Conservation (phyloP, 37 sponge, comb jelly and placozoan species). For the Diacarnus erythraeanus region DNA sequence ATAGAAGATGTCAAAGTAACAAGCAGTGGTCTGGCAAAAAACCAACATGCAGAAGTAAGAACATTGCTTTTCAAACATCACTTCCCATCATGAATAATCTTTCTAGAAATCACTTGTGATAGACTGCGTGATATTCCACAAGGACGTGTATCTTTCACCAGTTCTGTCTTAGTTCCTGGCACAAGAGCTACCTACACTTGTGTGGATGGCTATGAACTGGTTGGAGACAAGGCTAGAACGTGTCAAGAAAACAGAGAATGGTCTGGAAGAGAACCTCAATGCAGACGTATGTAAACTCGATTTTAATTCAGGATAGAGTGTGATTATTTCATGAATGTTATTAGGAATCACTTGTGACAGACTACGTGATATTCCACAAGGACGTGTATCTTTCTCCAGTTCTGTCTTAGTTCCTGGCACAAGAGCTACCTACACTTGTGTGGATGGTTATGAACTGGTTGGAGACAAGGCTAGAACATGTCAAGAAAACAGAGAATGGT, state of each 20-base stretch:
- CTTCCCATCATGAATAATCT: no score
- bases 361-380: background rate
- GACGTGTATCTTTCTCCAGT: background rate
- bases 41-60: conserved; percentile 41
- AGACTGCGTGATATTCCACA: conserved; percentile 26
- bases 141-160: conserved; percentile 31
- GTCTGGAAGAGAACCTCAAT: conserved; percentile 43
- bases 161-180: no score
- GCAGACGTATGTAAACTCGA: conserved; percentile 26
- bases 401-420: conserved; percentile 18
- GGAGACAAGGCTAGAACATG: conserved; percentile 28
- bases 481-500: conserved; percentile 25
- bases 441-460: conserved; percentile 21
- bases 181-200: conserved; percentile 54
- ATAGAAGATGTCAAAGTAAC: conserved; percentile 42
- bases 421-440: conserved; percentile 38
- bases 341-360: background rate
- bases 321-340: no score
- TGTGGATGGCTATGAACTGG: conserved; percentile 46
- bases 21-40: conserved; percentile 59
- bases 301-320: no score
- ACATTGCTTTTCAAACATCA: background rate
- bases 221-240: conserved; percentile 26
- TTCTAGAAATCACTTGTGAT: conserved; percentile 3
- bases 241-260: conserved; percentile 45